These are phyloP conservation scores for Notoglanidium macrostoma DNA, from an alignment of 2,797 vertebrate species.

Conservation along the genomic window DNA sequence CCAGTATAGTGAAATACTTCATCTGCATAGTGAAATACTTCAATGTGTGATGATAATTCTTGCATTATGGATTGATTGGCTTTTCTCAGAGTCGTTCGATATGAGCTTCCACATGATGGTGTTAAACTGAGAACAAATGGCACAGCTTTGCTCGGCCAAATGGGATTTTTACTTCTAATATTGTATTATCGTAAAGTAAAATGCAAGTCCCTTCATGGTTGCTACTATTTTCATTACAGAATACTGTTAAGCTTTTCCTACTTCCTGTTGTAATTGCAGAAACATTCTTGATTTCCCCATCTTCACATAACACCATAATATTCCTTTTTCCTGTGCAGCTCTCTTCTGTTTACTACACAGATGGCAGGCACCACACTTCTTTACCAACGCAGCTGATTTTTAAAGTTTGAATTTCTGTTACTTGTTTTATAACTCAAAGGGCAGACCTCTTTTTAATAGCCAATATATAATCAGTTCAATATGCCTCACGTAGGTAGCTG, in stretches of 20 bases:
- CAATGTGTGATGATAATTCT: not conserved
- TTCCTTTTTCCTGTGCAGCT: not conserved
- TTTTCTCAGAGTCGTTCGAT: not conserved
- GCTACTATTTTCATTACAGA: constrained; percentile 1
- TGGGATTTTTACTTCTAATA: not conserved
- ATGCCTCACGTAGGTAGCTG: not conserved
- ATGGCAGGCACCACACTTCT: not conserved
- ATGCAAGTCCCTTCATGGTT: not conserved
- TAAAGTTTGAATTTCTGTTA: not conserved
- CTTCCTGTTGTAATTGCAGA: not conserved
- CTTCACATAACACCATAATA: not conserved
- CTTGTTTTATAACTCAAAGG: not conserved
- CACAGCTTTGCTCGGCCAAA: not conserved
- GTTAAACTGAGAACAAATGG: constrained; percentile 12
- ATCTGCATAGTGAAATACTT: not conserved
- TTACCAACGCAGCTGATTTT: not conserved
- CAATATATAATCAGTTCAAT: not conserved
- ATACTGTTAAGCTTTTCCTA: not conserved
- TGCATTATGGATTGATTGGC: not conserved
- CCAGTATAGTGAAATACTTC: not conserved
- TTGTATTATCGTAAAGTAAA: not conserved
- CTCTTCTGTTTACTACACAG: not conserved
- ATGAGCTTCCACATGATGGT: not conserved
- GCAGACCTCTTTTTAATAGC: not conserved
- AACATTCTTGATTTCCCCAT: no score